These are phyloP conservation scores for Adela reaumurella DNA, from an alignment of 2,888 invertebrate species.

Conservation along the genomic window DNA sequence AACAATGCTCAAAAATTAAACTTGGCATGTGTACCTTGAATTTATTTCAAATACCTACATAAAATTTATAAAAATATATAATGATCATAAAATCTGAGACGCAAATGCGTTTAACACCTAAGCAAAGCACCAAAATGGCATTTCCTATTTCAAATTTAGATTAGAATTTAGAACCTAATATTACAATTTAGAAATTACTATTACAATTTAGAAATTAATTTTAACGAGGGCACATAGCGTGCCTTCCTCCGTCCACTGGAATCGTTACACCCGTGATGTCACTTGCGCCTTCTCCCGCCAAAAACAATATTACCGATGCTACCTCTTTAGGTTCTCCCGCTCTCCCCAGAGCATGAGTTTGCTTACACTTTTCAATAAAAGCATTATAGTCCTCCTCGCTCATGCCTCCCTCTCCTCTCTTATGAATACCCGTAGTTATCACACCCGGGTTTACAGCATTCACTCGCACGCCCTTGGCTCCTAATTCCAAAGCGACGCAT, in stretches of 20 bases:
- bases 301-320: constrained; percentile 81
- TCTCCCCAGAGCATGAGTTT: constrained; percentile 86
- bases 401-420: constrained; percentile 74
- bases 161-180: too few relatives aligned
- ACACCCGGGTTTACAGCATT: constrained; percentile 94
- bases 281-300: constrained; percentile 80
- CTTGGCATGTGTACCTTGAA: too few relatives aligned
- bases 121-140: too few relatives aligned
- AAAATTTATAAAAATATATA: too few relatives aligned
- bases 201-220: too few relatives aligned
- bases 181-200: too few relatives aligned
- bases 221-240: constrained; percentile 82
- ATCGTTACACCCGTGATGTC: constrained; percentile 82
- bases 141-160: too few relatives aligned
- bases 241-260: constrained; percentile 86
- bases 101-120: too few relatives aligned
- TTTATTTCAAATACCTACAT: too few relatives aligned
- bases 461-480: constrained; percentile 71
- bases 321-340: constrained; percentile 82
- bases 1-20: too few relatives aligned
- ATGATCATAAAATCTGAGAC: too few relatives aligned
- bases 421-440: constrained; percentile 82
- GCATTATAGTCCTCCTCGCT: constrained; percentile 69
- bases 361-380: constrained; percentile 77
- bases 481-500: constrained; percentile 83